Evolutionary conservation across 1,140 invertebrate species (phyloP).

Genomic region (Zaprionus taronus): DNA sequence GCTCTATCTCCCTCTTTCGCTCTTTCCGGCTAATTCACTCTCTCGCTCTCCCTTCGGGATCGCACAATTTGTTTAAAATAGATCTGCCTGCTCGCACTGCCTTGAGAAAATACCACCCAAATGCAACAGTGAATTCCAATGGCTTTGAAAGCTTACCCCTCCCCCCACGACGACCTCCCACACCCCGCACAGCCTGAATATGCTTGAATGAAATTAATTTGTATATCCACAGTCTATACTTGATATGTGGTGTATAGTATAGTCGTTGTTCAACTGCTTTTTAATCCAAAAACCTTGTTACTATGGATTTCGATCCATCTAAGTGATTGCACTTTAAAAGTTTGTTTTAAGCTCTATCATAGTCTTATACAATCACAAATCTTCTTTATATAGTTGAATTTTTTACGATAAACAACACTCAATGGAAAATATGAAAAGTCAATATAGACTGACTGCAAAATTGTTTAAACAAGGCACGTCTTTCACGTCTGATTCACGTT

Average conservation of each 20-base stretch:
- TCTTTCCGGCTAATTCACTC: not conserved
- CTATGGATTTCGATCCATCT: not conserved
- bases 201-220: constrained; percentile 13
- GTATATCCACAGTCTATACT: not conserved
- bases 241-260: not conserved
- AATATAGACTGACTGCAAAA: constrained; percentile 2
- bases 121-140: constrained; percentile 19
- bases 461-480: constrained; percentile 30
- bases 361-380: too few species aligned
- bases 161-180: not conserved
- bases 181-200: not conserved
- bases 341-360: not conserved
- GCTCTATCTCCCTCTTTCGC: not conserved
- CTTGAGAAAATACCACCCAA: constrained; percentile 3
- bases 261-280: not conserved
- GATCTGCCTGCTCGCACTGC: constrained; percentile 12
- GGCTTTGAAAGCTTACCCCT: constrained; percentile 15
- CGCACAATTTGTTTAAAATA: constrained; percentile 46
- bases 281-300: not conserved
- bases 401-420: not conserved
- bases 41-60: not conserved
- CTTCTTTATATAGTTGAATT: not conserved
- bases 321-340: too few species aligned
- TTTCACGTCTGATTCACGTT: constrained; percentile 15
- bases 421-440: constrained; percentile 1